Evolutionary conservation across 92 coral and sea anemone genomes (phyloP), one percentile per base, ranked within the genome.

Genomic region (Diadumene lineata): DNA sequence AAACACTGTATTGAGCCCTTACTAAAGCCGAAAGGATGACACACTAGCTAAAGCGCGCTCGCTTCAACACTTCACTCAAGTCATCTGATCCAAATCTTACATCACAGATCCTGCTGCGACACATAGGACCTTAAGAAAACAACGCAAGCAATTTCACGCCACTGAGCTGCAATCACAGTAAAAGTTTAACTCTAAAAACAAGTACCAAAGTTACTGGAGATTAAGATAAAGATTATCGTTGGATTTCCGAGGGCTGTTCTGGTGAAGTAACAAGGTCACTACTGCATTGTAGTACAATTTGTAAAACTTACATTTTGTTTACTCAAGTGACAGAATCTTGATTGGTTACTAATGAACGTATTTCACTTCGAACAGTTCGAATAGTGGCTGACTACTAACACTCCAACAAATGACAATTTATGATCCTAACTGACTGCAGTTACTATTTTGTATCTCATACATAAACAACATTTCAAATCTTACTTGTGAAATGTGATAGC

Each of bases 61-160:
- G 75, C 43, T 50, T 50, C 66, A 29, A 71, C 76, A 32, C 73
- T 30, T 51, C 75, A 58, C 1, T 26, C 31, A 38, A 23, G 77
- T 33, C 66, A 72, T 72, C 55, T 56, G 77, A 72, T 72, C 77
- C 50, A 32, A 60, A 46, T 17, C 51, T 29, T 2, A 57, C 62
- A 70, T 56, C 63, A 72, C 66, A 19, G 31, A 24, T 70, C 44
- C 77, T 72, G 77, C 77, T 72, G 66, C 28, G 77, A 72, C 77
- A 72, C 53, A 72, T 62, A 22, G 9, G 32, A 56, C 29, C 57
- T 53, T 55, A 72, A 28, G 53, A 72, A 57, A 72, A 72, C 77
- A 72, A 50, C 19, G 30, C 64, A 70, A 27, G 9, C 48, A 7
- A 23, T 17, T n/a, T 25, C 75, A 55, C 60, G 75, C 64, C 30